Base-by-base conservation (phyloP, 2,888 invertebrate genomes). In the Himalopsyche kuldschensis region DNA sequence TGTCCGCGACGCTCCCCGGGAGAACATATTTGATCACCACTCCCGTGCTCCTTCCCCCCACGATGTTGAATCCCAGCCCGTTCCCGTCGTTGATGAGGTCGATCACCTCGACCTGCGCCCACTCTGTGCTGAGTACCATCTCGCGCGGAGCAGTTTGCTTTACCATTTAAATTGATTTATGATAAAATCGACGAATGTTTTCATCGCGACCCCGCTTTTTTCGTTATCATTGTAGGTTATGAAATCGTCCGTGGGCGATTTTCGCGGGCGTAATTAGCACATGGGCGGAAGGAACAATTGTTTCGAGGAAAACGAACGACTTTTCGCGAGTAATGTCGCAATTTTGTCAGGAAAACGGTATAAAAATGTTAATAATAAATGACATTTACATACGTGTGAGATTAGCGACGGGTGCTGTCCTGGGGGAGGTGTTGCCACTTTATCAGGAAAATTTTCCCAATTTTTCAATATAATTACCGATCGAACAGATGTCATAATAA, bases 41-140 rank as follows among this genome's bases (percentile, higher is more conserved):
- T 48, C 99, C 99, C 48, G 99, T 99, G 91, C 98, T 98, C 87
- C 98, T 95, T 63, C 97, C 97, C 87, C 99, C 99, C 88, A 99
- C 98, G 89, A 99, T 96, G 88, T 99, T 99, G 91, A 99, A 99
- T 86, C 99, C 99, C 88, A 99, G 94, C 81, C 99, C 98, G 88
- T 97, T 97, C 87, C 98, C 99, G 93, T 99, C 99, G 91, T 99
- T 99, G 88, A 96, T 94, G 88, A 99, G 94, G 91, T 99, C 99
- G 90, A 99, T 98, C 89, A 98, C 97, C 95, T 99, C 99, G 90
- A 99, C 98, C 94, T 99, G 99, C 88, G 98, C 98, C 98, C 98
- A 99, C 94, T 99, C 99, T 90, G 99, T 99, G 92, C 97, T 98
- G 92, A 99, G 94, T 94, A 94, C 94, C 94, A 94, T 94, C 89